A percentile compares a stretch with the other conserved stretches of the same genome.
Conservation (phyloP, 1,140 invertebrate genomes). For the Diabrotica undecimpunctata region DNA sequence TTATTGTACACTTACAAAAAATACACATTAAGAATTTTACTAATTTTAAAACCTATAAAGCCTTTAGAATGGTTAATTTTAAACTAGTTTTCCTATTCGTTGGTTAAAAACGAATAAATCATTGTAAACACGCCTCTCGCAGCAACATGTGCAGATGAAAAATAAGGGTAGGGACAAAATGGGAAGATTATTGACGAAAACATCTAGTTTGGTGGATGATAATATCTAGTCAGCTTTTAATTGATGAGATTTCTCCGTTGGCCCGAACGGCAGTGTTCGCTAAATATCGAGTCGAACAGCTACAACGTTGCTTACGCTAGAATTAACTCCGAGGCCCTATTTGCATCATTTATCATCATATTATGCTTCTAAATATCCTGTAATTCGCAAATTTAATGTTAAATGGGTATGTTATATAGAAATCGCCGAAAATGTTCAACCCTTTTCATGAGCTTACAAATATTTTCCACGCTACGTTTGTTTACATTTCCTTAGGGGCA, state of each 20-base stretch:
- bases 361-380: conserved; percentile 47
- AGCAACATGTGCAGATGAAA: too few relatives aligned
- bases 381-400: conserved; percentile 48
- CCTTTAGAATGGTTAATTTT: too few relatives aligned
- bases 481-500: conserved; percentile 27
- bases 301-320: conserved; percentile 29
- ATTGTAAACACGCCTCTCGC: too few relatives aligned
- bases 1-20: too few relatives aligned
- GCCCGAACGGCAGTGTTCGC: conserved; percentile 15
- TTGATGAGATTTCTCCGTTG: conserved; percentile 27
- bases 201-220: conserved; percentile 11
- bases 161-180: too few relatives aligned
- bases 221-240: conserved; percentile 21
- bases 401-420: conserved; percentile 40
- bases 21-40: too few relatives aligned
- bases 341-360: conserved; percentile 45
- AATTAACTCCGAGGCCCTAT: conserved; percentile 46
- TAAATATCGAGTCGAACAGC: conserved; percentile 27
- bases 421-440: conserved; percentile 41
- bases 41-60: too few relatives aligned
- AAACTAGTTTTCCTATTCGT: too few relatives aligned
- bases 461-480: conserved; percentile 33
- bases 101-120: too few relatives aligned
- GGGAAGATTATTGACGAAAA: conserved; percentile 5
- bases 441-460: conserved; percentile 29